Percentiles rank a stretch among this genome's conserved stretches.
phyloP scores from a whole-genome alignment of 2,113 vertebrate genomes.

The Euleptes europaea region DNA sequence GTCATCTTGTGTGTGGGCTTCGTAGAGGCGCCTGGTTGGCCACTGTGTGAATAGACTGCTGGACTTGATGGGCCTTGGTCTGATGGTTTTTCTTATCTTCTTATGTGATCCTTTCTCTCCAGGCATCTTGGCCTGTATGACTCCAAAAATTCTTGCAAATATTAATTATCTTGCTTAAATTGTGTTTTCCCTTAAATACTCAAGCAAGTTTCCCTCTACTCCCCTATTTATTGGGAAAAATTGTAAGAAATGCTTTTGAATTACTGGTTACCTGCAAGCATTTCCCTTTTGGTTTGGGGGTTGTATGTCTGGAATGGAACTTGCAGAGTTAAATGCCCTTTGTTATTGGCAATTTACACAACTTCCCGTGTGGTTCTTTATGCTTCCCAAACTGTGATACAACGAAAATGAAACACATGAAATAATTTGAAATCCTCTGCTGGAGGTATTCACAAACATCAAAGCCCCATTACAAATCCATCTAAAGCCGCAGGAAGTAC shows the following conservation, averaged over 20 bases:
- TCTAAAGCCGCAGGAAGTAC: conserved; percentile 49
- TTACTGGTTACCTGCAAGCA: conserved; percentile 22
- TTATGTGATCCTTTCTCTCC: neutral
- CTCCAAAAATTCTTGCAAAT: neutral
- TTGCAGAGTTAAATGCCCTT: conserved; percentile 52
- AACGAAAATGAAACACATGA: conserved; percentile 63
- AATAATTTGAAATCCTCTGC: conserved; percentile 58
- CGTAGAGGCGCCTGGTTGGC: too few species aligned
- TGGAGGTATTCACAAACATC: conserved; percentile 59
- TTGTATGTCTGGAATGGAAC: conserved; percentile 44
- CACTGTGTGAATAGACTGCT: too few species aligned
- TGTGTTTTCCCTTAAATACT: neutral
- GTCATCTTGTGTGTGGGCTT: too few species aligned
- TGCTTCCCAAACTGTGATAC: conserved; percentile 45
- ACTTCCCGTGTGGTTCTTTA: conserved; percentile 50
- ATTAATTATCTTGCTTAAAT: neutral
- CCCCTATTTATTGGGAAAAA: neutral
- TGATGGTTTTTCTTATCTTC: too few species aligned
- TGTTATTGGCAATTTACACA: conserved; percentile 57
- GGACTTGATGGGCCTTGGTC: too few species aligned
- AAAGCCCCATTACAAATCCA: conserved; percentile 59
- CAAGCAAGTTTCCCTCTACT: neutral
- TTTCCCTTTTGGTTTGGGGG: neutral
- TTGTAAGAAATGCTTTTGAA: neutral
- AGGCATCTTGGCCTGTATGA: neutral